Percentiles rank a stretch among this genome's conserved stretches.
These are phyloP conservation scores for Orius insidiosus DNA, from an alignment of 1,140 invertebrate genomes.

Conservation along the genomic window DNA sequence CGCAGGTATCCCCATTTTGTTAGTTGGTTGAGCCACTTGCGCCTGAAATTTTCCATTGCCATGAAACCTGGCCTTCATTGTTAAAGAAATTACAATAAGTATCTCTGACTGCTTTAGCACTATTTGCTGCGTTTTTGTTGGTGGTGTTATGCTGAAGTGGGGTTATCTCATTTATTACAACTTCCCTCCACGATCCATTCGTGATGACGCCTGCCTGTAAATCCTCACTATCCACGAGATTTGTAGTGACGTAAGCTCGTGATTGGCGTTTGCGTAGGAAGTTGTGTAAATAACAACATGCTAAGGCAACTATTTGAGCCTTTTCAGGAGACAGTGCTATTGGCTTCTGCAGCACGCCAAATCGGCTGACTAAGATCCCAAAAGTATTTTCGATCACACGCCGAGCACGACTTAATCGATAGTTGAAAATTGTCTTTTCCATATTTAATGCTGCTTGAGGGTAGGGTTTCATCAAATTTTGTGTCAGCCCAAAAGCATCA, in stretches of 20 bases:
- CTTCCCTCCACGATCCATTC: too few species aligned
- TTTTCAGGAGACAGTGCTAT: constrained; percentile 1
- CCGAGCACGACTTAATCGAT: constrained; percentile 18
- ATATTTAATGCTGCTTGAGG: constrained; percentile 18
- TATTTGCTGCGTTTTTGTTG: background rate
- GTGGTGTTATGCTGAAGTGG: too few species aligned
- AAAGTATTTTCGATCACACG: constrained; percentile 18
- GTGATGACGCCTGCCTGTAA: too few species aligned
- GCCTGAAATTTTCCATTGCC: constrained; percentile 3
- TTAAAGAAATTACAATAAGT: constrained; percentile 2
- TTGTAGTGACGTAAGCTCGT: too few species aligned
- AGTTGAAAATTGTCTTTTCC: constrained; percentile 25
- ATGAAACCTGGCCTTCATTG: constrained; percentile 4
- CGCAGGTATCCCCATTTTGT: background rate
- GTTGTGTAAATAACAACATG: constrained; percentile 3
- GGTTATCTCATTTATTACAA: too few species aligned
- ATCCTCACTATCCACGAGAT: too few species aligned
- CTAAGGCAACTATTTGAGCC: background rate
- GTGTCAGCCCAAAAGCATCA: constrained; percentile 29
- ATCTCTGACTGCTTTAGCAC: background rate
- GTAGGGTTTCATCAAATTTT: constrained; percentile 29
- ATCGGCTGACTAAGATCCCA: constrained; percentile 4
- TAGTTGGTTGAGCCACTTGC: background rate
- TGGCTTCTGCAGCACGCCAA: background rate
- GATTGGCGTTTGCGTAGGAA: constrained; percentile 3